A percentile compares a stretch with the other conserved stretches of the same genome.
Conservation (phyloP, 2,888 invertebrate species). For the Eupithecia centaureata region DNA sequence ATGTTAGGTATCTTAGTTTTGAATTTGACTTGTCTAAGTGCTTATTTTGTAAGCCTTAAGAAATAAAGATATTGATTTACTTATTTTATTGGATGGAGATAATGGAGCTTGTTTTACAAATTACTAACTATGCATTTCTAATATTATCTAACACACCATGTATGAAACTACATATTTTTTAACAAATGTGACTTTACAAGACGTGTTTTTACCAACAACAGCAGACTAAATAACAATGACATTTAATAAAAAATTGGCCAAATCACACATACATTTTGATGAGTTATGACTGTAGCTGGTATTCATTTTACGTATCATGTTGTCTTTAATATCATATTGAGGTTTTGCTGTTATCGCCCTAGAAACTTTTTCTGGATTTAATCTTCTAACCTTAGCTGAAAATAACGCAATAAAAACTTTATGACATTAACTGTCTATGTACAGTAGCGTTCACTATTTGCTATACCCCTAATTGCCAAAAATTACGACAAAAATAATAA, state of each 20-base stretch:
- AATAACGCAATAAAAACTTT: background rate
- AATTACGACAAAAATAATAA: background rate
- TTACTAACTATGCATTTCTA: background rate
- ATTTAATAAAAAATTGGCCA: background rate
- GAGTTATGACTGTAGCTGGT: background rate
- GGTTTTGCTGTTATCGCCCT: constrained; percentile 53
- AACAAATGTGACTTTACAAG: background rate
- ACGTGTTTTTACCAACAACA: background rate
- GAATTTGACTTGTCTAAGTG: too few relatives aligned
- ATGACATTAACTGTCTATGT: background rate
- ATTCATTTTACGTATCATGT: constrained; percentile 54
- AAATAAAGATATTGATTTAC: too few relatives aligned
- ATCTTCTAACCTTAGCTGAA: constrained; percentile 52
- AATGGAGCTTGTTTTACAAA: background rate
- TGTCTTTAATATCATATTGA: constrained; percentile 48
- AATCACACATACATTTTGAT: constrained; percentile 3
- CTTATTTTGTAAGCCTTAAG: too few relatives aligned
- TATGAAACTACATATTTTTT: background rate
- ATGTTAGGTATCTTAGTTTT: background rate
- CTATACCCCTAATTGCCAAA: too few relatives aligned
- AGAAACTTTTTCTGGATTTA: constrained; percentile 43
- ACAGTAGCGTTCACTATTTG: too few relatives aligned
- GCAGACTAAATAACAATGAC: background rate
- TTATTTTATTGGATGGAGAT: background rate
- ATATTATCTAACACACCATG: background rate